Conservation (phyloP, 2,797 vertebrate species). For the Hydrolagus colliei region DNA sequence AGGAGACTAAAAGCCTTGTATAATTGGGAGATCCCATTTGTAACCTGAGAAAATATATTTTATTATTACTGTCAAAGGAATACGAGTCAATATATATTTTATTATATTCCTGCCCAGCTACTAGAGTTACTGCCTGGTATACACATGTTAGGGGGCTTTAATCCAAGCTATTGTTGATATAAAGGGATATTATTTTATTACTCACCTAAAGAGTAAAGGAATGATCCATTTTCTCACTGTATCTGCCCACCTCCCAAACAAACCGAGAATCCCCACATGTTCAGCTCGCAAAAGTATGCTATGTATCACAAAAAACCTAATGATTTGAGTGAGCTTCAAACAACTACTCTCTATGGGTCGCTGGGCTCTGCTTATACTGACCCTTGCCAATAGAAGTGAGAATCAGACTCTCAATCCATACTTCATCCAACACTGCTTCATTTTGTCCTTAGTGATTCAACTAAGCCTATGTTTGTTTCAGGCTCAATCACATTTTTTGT, state of each 20-base stretch:
- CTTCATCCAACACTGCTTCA: background rate
- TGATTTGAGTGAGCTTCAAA: no score
- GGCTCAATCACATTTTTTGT: background rate
- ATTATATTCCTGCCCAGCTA: slow-evolving; percentile 12
- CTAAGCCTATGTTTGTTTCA: background rate
- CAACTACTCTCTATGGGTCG: background rate
- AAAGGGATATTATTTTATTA: slow-evolving; percentile 20
- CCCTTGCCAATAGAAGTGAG: background rate
- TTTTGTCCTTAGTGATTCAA: background rate
- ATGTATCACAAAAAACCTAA: background rate
- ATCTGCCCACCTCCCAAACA: background rate
- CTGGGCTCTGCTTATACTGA: background rate
- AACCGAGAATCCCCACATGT: background rate
- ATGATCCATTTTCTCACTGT: background rate
- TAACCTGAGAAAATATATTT: slow-evolving; percentile 30
- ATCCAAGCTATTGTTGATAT: background rate
- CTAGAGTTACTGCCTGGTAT: slow-evolving; percentile 12
- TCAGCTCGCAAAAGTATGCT: background rate
- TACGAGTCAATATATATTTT: slow-evolving; percentile 2
- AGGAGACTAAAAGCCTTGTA: background rate
- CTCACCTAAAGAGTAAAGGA: background rate
- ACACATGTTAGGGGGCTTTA: slow-evolving; percentile 2
- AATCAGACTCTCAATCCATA: background rate
- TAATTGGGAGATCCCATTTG: background rate
- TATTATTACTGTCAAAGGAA: slow-evolving; percentile 3